Evolutionary conservation across 1,140 invertebrate species (phyloP), one percentile per base, ranked within the genome.

Genomic region (Antheraea mylitta): DNA sequence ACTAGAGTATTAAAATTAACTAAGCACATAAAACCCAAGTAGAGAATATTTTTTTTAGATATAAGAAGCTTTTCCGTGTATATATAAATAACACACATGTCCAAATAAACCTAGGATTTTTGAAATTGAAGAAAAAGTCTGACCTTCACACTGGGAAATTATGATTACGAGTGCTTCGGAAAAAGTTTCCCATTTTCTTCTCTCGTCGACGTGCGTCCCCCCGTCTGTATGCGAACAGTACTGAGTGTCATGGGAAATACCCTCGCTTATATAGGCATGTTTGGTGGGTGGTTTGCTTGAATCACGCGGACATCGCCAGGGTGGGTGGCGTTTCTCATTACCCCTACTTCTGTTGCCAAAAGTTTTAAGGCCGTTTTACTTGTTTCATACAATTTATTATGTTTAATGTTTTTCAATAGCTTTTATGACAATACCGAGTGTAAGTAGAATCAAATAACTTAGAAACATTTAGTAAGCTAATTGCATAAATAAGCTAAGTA

Each of bases 111-210:
- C 7, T 2, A 1, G 7, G 11, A 53, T 16, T 16, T 6, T 53
- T 13, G 13, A 61, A 61, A 19, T 18, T 61, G 18, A 61, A 3
- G 18, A 19, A 61, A 61, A 61, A 61, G 19, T 61, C 71, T 71
- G 62, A 73, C 76, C 71, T 78, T 76, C 73, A 75, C 58, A 70
- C 69, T 16, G 73, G 78, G 67, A 77, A 77, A 68, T 83, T 83
- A 18, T 77, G 38, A 64, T 82, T 69, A 62, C 37, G 48, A 16
- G 66, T 58, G 66, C 72, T 66, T 68, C 82, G 82, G 80, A 83
- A 85, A 85, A 85, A 85, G 82, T 85, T 85, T 75, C 22, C 53
- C 74, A 73, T 78, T 53, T 61, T 61, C 60, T 30, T 13, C 18
- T 30, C 19, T 22, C 11, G 13, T 22, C 36, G 48, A 59, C 62